Evolutionary conservation across 1,140 invertebrate genomes (phyloP), one percentile per base, ranked within the genome.

Genomic region (Temnothorax longispinosus): DNA sequence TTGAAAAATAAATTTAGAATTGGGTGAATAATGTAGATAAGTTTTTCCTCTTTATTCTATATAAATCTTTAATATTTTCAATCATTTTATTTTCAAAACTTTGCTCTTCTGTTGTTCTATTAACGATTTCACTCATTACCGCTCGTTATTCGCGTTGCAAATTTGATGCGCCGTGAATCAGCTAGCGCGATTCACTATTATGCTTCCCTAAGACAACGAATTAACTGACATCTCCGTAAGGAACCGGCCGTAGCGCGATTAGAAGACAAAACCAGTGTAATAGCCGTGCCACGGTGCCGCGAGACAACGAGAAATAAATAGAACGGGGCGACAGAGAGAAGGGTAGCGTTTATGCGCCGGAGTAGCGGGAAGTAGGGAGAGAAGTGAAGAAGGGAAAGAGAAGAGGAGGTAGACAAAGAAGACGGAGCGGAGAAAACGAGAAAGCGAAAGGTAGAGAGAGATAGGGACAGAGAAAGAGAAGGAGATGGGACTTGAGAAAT

Each of bases 221-320:
- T 84, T 84, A 84, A 84, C 80, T 74, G 80, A 84, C 69, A 52
- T 81, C 64, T 81, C 21, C 50, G 69, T 84, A 74, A 60, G 54
- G 56, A 75, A 74, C 38, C 58, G 41, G 41, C 27, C 69, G 41
- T 84, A 44, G 54, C 32, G 78, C 78, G 80, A 84, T 84, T 84
- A 84, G 80, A 75, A 84, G 80, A 84, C 80, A 84, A 84, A 84
- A 84, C 69, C 80, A 60, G 69, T 60, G 80, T 84, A 84, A 84
- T 84, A 84, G 56, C 54, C 58, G 3, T 64, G 50, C 71, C 32
- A 72, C 82, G 87, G 82, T 44, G 74, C 15, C 21, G 41, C 15
- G 58, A 52, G 47, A 76, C 64, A 52, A 82, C 21, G 85, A 60
- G 85, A 75, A 78, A 88, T 82, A 71, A 71, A 87, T 82, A 80